Conservation (phyloP, 92 coral and sea anemone species). For the Actinernus sp. region DNA sequence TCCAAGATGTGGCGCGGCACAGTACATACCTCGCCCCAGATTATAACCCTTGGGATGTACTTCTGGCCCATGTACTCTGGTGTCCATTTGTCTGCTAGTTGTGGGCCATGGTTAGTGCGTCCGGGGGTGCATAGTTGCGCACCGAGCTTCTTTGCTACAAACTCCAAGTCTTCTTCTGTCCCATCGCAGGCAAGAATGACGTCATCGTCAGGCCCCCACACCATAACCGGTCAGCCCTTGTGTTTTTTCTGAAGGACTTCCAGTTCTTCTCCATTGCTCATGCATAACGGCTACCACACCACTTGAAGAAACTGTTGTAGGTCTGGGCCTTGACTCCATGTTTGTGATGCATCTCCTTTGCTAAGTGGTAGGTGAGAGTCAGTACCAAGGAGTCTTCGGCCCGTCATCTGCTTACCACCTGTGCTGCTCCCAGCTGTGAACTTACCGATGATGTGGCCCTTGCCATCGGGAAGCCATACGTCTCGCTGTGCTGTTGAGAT, state of each 20-base stretch:
- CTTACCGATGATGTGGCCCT: neutral
- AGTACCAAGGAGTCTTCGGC: too few species aligned
- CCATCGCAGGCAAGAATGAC: neutral
- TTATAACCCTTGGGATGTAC: too few species aligned
- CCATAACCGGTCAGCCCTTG: too few species aligned
- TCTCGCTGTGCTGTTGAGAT: slow-evolving; percentile 4
- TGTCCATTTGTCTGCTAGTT: too few species aligned
- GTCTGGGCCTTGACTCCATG: slow-evolving; percentile 3
- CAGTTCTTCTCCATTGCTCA: too few species aligned
- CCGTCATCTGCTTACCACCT: neutral
- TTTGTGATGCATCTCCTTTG: slow-evolving; percentile 22
- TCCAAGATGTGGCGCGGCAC: slow-evolving; percentile 6
- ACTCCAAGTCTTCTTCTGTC: too few species aligned
- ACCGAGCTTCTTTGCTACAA: neutral
- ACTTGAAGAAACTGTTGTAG: slow-evolving; percentile 4
- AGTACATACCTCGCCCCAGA: slow-evolving; percentile 33
- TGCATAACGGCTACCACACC: too few species aligned
- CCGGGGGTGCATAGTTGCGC: slow-evolving; percentile 2
- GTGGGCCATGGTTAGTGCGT: too few species aligned
- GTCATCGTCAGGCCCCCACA: too few species aligned
- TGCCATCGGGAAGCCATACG: slow-evolving; percentile 12
- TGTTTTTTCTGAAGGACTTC: too few species aligned
- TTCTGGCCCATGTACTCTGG: too few species aligned
- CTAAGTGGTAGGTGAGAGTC: slow-evolving; percentile 1
- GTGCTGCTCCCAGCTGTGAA: slow-evolving; percentile 1